phyloP scores from a whole-genome alignment of 2,888 invertebrate genomes.

The Cryptops parisi region DNA sequence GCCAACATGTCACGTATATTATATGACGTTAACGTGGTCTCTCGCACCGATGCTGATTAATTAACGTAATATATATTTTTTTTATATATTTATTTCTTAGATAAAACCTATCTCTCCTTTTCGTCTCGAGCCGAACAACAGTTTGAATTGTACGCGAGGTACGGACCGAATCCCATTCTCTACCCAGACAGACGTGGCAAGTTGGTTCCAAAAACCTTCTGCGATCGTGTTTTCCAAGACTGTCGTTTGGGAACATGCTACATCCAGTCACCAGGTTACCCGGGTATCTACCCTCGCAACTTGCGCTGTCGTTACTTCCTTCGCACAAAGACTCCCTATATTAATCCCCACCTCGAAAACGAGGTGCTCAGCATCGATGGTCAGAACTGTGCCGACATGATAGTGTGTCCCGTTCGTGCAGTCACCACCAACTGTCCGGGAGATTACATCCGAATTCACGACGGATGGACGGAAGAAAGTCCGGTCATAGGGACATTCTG shows the following conservation, averaged over 20 bases:
- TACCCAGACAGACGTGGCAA: conserved; percentile 82
- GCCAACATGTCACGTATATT: no score
- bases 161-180: conserved; percentile 84
- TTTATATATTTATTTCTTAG: conserved; percentile 31
- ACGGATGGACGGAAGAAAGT: conserved; percentile 72
- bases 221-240: conserved; percentile 73
- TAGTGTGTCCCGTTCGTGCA: conserved; percentile 86
- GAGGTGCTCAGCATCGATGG: conserved; percentile 90
- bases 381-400: conserved; percentile 81
- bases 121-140: conserved; percentile 80
- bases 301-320: conserved; percentile 80
- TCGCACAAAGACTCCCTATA: conserved; percentile 42
- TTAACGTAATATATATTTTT: no score
- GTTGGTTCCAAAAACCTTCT: conserved; percentile 74
- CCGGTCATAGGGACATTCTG: conserved; percentile 53
- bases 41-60: no score
- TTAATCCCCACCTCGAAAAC: conserved; percentile 64
- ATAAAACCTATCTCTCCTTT: conserved; percentile 76
- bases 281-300: conserved; percentile 79
- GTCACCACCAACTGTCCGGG: conserved; percentile 77
- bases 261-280: conserved; percentile 87
- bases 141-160: conserved; percentile 73
- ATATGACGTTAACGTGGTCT: no score
- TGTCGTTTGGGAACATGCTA: conserved; percentile 82
- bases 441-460: conserved; percentile 78